These are phyloP conservation scores for Drosophila pachea DNA, from an alignment of 1,140 invertebrate species.

Conservation along the genomic window DNA sequence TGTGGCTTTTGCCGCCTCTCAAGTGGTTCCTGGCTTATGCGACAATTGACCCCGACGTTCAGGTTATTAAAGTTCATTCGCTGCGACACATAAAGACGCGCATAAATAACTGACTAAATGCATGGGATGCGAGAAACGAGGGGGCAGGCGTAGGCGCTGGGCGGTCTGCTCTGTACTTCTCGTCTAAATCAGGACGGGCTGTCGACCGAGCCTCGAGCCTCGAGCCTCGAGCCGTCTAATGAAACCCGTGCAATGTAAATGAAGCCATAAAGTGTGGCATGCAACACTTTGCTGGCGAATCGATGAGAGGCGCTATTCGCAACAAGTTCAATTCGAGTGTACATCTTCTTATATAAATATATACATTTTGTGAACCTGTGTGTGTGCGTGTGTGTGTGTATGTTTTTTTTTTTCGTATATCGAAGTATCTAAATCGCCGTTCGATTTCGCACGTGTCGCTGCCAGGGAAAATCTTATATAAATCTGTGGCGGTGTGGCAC, in stretches of 20 bases:
- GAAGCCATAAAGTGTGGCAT: conserved; percentile 69
- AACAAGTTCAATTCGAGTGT: no score
- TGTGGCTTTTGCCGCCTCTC: no score
- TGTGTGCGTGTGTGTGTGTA: no score
- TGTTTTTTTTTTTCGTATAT: no score
- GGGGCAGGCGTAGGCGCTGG: neutral
- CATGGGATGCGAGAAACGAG: neutral
- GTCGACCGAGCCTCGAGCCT: neutral
- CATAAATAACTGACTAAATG: conserved; percentile 36
- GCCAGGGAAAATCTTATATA: conserved; percentile 27
- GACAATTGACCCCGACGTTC: conserved; percentile 51
- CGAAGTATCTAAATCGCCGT: no score
- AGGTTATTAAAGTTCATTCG: conserved; percentile 1
- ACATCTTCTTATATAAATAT: no score
- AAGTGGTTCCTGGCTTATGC: conserved; percentile 21
- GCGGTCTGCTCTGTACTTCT: conserved; percentile 7
- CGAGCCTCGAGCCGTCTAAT: conserved; percentile 14
- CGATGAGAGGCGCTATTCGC: conserved; percentile 46
- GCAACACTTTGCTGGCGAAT: conserved; percentile 48
- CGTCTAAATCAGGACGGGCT: conserved; percentile 24
- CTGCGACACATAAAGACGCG: conserved; percentile 32
- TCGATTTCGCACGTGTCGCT: conserved; percentile 42
- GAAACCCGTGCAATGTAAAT: conserved; percentile 68
- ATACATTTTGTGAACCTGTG: no score
- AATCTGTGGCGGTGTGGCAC: neutral